Evolutionary conservation across 2,888 invertebrate species (phyloP).

Genomic region (Agonopterix arenella): DNA sequence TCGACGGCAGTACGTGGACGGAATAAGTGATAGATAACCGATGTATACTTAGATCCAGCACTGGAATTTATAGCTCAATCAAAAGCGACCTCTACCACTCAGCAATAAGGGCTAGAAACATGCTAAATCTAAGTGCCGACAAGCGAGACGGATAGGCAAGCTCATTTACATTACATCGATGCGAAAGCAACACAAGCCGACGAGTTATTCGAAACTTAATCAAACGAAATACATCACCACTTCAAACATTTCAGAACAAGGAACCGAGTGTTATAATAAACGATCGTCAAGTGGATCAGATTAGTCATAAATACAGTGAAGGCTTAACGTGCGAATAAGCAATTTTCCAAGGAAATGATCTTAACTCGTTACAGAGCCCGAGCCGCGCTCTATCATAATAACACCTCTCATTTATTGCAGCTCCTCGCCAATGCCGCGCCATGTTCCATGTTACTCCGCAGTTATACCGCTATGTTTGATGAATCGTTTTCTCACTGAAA

Average conservation of each 20-base stretch:
- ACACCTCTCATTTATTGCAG: constrained; percentile 27
- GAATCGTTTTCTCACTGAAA: constrained; percentile 20
- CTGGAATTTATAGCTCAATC: constrained; percentile 20
- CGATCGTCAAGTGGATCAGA: constrained; percentile 24
- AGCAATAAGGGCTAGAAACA: constrained; percentile 35
- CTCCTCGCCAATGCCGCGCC: constrained; percentile 1
- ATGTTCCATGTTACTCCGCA: constrained; percentile 16
- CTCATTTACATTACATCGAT: constrained; percentile 45
- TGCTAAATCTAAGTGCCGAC: constrained; percentile 23
- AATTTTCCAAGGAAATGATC: constrained; percentile 51
- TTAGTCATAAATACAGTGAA: constrained; percentile 24
- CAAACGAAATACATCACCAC: constrained; percentile 24
- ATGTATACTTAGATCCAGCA: constrained; percentile 29
- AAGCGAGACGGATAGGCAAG: constrained; percentile 23
- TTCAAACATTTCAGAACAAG: constrained; percentile 13
- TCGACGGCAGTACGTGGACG: constrained; percentile 48
- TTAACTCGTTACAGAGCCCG: constrained; percentile 27
- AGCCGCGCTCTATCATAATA: constrained; percentile 22
- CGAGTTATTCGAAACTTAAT: constrained; percentile 41
- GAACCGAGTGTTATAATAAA: constrained; percentile 13
- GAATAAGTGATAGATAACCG: constrained; percentile 50
- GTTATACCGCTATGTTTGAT: constrained; percentile 27
- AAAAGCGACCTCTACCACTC: constrained; percentile 30
- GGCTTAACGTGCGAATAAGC: constrained; percentile 34
- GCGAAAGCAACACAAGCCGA: constrained; percentile 38